These are phyloP conservation scores for Himalopsyche phryganea DNA, from an alignment of 1,140 invertebrate species.

Conservation along the genomic window DNA sequence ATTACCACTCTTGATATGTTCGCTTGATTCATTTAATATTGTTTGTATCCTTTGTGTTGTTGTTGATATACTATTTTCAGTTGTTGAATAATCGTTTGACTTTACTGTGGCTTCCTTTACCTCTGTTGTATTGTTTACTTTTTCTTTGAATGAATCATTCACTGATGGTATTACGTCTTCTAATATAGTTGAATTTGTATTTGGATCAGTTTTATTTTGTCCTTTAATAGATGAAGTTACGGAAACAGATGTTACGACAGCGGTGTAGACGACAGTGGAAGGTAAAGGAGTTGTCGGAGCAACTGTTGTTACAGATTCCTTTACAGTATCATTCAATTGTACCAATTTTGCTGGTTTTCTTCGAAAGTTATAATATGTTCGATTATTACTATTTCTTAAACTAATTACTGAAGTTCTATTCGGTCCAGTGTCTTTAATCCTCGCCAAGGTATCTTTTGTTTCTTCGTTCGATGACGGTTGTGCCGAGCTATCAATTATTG, in stretches of 20 bases:
- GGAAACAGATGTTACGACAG: conserved; percentile 52
- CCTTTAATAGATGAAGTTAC: conserved; percentile 51
- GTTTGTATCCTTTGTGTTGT: conserved; percentile 18
- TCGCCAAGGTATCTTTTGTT: not conserved
- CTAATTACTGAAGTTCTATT: conserved; percentile 1
- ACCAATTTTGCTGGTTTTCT: conserved; percentile 25
- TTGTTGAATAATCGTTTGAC: conserved; percentile 10
- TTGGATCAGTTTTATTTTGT: conserved; percentile 43
- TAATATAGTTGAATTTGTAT: conserved; percentile 18
- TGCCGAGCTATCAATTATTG: conserved; percentile 22
- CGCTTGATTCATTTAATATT: too few species aligned
- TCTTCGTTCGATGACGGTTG: conserved; percentile 1
- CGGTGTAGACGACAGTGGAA: conserved; percentile 49
- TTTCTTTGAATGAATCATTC: not conserved
- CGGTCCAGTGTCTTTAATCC: not conserved
- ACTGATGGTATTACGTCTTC: conserved; percentile 32
- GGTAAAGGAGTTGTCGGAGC: conserved; percentile 42
- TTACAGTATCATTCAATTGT: conserved; percentile 13
- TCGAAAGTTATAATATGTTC: conserved; percentile 25
- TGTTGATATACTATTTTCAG: conserved; percentile 28
- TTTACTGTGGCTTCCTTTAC: not conserved
- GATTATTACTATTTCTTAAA: conserved; percentile 5
- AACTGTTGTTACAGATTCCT: conserved; percentile 17
- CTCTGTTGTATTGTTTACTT: too few species aligned
- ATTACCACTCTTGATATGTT: too few species aligned